A percentile compares a stretch with the other conserved stretches of the same genome.
Conservation (phyloP, 1,140 invertebrate species). For the Anoplophora glabripennis region DNA sequence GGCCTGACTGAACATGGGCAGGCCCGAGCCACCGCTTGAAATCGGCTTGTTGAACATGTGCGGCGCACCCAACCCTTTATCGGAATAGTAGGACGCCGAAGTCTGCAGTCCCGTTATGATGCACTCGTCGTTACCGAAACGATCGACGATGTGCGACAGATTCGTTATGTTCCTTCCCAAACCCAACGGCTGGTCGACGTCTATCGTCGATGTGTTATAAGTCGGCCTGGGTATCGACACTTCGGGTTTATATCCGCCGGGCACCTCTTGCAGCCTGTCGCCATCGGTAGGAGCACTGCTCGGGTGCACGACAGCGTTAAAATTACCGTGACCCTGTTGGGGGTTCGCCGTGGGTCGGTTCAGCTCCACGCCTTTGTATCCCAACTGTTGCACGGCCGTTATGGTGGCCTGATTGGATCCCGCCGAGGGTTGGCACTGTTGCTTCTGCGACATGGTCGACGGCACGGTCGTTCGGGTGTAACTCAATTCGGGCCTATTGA, state of each 20-base stretch:
- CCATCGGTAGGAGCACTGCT: not conserved
- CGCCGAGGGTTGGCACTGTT: conserved; percentile 14
- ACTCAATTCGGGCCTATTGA: conserved; percentile 26
- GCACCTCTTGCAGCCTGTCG: conserved; percentile 20
- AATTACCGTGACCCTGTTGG: conserved; percentile 15
- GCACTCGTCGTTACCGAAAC: conserved; percentile 56
- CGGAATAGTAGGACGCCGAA: conserved; percentile 44
- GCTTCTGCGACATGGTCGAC: conserved; percentile 19
- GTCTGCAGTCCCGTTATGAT: conserved; percentile 49
- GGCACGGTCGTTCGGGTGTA: conserved; percentile 27
- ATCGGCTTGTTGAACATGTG: conserved; percentile 56
- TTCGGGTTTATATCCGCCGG: conserved; percentile 29
- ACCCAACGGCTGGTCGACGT: conserved; percentile 39
- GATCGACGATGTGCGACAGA: conserved; percentile 60
- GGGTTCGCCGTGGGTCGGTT: conserved; percentile 15
- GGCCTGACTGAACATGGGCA: conserved; percentile 44
- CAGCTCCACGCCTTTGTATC: conserved; percentile 26
- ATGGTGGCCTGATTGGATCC: not conserved
- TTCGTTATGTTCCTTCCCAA: conserved; percentile 55
- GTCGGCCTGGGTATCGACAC: conserved; percentile 25
- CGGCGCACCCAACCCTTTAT: conserved; percentile 52
- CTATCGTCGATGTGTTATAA: conserved; percentile 34
- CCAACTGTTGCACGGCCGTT: conserved; percentile 17
- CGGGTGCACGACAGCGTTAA: not conserved
- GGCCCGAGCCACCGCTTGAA: conserved; percentile 42